Percentiles rank a stretch among this genome's conserved stretches.
phyloP scores from a whole-genome alignment of 2,888 invertebrate species.

The Psococerastis gibbosa region DNA sequence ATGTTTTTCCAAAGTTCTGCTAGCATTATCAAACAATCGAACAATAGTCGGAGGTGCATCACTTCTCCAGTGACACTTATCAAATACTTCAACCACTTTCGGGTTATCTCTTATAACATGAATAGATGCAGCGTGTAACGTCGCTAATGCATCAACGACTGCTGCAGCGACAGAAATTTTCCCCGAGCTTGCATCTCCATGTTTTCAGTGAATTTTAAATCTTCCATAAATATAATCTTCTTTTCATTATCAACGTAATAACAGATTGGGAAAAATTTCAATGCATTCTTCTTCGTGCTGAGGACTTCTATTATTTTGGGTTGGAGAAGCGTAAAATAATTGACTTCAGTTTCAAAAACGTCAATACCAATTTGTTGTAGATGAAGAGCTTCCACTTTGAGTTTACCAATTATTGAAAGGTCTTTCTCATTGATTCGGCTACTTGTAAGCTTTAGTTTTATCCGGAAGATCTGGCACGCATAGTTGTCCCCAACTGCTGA shows the following conservation, averaged over 20 bases:
- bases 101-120: not conserved
- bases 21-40: not conserved
- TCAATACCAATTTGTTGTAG: not conserved
- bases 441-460: not conserved
- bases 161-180: not conserved
- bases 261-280: not conserved
- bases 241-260: constrained; percentile 1
- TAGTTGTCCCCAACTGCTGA: not conserved
- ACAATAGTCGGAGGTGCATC: not conserved
- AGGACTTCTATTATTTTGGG: not conserved
- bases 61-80: not conserved
- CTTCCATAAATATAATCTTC: constrained; percentile 8
- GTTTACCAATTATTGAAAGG: not conserved
- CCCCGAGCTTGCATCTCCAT: not conserved
- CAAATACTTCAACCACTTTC: not conserved
- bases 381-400: not conserved
- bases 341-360: not conserved
- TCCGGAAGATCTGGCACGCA: constrained; percentile 2
- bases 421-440: not conserved
- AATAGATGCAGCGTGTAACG: not conserved
- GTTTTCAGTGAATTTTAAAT: not conserved
- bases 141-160: not conserved
- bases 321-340: not conserved
- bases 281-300: not conserved
- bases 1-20: not conserved